A percentile compares a stretch with the other conserved stretches of the same genome.
phyloP scores from a whole-genome alignment of 2,888 invertebrate genomes.

The Drosophila hawaiiensis region DNA sequence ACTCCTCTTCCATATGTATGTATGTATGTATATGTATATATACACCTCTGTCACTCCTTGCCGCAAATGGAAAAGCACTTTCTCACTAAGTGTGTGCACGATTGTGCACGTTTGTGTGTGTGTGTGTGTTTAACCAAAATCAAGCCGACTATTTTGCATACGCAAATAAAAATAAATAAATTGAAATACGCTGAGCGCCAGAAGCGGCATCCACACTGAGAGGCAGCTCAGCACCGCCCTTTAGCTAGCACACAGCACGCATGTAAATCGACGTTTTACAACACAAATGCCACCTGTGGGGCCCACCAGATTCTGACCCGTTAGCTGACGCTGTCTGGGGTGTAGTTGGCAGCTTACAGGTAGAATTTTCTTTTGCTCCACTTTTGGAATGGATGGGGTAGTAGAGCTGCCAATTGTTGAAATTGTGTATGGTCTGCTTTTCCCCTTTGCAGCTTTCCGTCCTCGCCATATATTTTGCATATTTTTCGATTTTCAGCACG shows the following conservation, averaged over 20 bases:
- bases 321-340: constrained; percentile 36
- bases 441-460: constrained; percentile 12
- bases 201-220: not conserved
- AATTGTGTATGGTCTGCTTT: constrained; percentile 31
- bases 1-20: not conserved
- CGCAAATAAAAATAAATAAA: constrained; percentile 78
- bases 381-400: not conserved
- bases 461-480: constrained; percentile 38
- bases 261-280: constrained; percentile 77
- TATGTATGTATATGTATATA: not conserved
- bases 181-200: constrained; percentile 65
- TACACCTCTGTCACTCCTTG: constrained; percentile 12
- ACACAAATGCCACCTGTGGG: constrained; percentile 77
- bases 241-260: constrained; percentile 56
- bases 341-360: constrained; percentile 61
- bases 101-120: constrained; percentile 1
- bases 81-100: constrained; percentile 25
- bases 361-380: constrained; percentile 59
- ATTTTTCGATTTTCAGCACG: constrained; percentile 40
- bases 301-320: constrained; percentile 17
- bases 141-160: constrained; percentile 77
- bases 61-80: constrained; percentile 57
- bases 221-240: not conserved
- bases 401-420: constrained; percentile 45
- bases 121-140: constrained; percentile 57